Conservation (phyloP, 2,113 vertebrate genomes). For the Sceloporus undulatus region DNA sequence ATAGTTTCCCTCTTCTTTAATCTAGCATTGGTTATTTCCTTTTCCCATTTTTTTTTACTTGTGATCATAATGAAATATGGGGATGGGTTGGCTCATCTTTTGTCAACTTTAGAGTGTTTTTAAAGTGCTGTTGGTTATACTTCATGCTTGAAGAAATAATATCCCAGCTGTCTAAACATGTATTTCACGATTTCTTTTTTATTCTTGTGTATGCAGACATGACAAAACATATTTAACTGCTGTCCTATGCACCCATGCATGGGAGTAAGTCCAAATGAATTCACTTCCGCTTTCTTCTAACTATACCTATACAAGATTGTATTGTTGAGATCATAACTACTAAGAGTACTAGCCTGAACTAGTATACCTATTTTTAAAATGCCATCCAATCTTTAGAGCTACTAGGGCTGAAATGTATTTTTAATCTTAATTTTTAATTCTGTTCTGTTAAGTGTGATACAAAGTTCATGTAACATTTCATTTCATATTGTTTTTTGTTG, state of each 20-base stretch:
- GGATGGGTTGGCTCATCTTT: background rate
- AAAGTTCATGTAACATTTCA: constrained; percentile 34
- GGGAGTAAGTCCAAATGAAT: background rate
- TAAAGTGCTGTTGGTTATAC: background rate
- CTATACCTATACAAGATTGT: background rate
- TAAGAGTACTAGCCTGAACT: background rate
- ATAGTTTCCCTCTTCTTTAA: constrained; percentile 8
- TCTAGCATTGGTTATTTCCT: background rate
- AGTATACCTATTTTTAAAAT: constrained; percentile 48
- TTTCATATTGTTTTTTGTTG: constrained; percentile 25
- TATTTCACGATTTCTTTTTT: constrained; percentile 51
- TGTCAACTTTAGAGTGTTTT: constrained; percentile 44
- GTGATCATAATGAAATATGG: background rate
- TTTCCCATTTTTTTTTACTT: background rate
- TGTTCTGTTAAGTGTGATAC: constrained; percentile 34
- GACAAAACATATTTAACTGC: constrained; percentile 34
- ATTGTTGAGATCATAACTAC: background rate
- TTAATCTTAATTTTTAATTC: background rate
- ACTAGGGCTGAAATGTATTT: background rate
- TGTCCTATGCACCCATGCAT: background rate
- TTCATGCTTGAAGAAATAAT: constrained; percentile 8
- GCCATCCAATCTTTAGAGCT: constrained; percentile 8
- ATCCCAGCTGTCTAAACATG: constrained; percentile 24
- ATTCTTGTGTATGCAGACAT: constrained; percentile 54
- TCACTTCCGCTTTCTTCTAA: background rate